Evolutionary conservation across 2,888 invertebrate genomes (phyloP).

Genomic region (Lottia scabra): DNA sequence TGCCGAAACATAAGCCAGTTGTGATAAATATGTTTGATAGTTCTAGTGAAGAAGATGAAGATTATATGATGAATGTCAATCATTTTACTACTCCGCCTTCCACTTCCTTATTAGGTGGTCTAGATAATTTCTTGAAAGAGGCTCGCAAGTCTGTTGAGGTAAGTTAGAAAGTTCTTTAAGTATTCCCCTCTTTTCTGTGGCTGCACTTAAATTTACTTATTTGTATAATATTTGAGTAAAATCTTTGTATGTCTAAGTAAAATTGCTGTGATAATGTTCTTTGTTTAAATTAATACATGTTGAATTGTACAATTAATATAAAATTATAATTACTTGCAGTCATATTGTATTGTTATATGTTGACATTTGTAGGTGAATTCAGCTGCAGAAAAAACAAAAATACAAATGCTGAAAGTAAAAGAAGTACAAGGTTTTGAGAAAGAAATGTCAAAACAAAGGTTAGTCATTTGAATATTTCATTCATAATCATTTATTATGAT

Average conservation of each 20-base stretch:
- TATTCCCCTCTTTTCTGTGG: too few species aligned
- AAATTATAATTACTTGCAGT: too few species aligned
- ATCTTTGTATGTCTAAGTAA: too few species aligned
- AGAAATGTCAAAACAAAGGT: background rate
- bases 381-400: background rate
- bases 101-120: conserved; percentile 35
- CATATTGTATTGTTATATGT: too few species aligned
- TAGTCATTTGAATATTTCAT: too few species aligned
- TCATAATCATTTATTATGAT: too few species aligned
- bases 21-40: conserved; percentile 51
- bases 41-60: conserved; percentile 52
- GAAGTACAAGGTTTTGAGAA: background rate
- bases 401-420: conserved; percentile 1
- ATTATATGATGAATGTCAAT: background rate
- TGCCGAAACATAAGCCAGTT: conserved; percentile 57
- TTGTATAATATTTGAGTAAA: too few species aligned
- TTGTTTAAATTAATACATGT: too few species aligned
- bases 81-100: background rate
- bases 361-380: background rate
- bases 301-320: too few species aligned
- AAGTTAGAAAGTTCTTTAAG: background rate
- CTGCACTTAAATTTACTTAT: too few species aligned
- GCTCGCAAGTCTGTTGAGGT: conserved; percentile 46
- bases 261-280: too few species aligned
- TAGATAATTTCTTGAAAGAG: conserved; percentile 53